Evolutionary conservation across 2,888 invertebrate genomes (phyloP), one percentile per base, ranked within the genome.

Genomic region (Oscheius sp.): DNA sequence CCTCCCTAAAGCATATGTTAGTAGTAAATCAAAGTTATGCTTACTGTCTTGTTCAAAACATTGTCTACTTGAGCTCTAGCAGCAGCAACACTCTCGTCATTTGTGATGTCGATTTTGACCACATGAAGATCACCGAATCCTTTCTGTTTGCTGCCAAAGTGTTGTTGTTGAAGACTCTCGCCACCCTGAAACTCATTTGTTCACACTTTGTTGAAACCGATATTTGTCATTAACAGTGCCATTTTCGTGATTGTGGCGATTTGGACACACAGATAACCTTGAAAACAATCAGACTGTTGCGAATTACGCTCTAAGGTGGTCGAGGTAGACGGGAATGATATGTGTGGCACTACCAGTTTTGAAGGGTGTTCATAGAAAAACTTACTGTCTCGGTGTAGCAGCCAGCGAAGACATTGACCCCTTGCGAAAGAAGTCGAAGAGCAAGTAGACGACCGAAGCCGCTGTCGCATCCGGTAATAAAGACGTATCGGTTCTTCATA

Each of bases 371-470:
- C 53, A 53, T 29, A 60, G 13, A 29, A 65, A 29, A 65, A 55
- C 70, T 35, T 60, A 85, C 86, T 78, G 83, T 58, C 62, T 82
- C 74, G 9, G 87, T 87, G 73, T 93, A 92, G 90, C 94, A 93
- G 57, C 94, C 93, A 21, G 95, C 95, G 42, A 95, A 91, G 1
- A 95, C 95, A 4, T 93, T 92, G 81, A 94, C 91, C 0, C 93
- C 94, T 89, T 94, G 91, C 88, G 94, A 75, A 53, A 89, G 84
- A 48, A 90, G 79, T 10, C 80, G 76, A 21, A 84, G 73, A 4
- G 89, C 89, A 42, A 90, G 78, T 53, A 81, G 80, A 57, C 88
- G 76, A 33, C 87, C 90, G 81, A 91, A 91, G 13, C 87, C 87
- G 35, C 76, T 77, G 59, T 84, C 84, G 48, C 84, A 84, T 29